Evolutionary conservation across 2,797 vertebrate species (phyloP), one percentile per base, ranked within the genome.

Genomic region (Urocyon cinereoargenteus): DNA sequence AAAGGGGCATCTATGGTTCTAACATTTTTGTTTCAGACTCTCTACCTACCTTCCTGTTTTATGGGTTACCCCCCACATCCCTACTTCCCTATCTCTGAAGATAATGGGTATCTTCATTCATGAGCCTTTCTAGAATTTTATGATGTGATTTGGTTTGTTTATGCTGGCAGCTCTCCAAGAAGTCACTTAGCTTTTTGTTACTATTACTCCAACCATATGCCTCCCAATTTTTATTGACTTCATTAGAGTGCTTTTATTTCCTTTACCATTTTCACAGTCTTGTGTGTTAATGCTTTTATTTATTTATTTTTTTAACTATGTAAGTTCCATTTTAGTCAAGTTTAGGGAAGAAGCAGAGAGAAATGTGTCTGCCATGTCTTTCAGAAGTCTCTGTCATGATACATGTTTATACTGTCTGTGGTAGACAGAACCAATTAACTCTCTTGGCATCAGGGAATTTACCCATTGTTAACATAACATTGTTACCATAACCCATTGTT

Each of bases 241-340:
- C 77, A 51, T 53, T 79, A 86, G 51, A 88, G 70, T 82, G 51
- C 51, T 97, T 96, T 93, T 90, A 81, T 81, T 72, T 88, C n/a
- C 36, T 96, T 73, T 90, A n/a, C 57, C 36, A 88, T 92, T 95
- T 97, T 91, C 53, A 72, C 82, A 86, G 64, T 93, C 79, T 94
- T 92, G 81, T 88, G 26, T 81, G 51, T 81, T 93, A 79, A 55
- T 70, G 34, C 34, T 57, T 92, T 96, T 55, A 51, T 88, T 61
- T 91, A 62, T 87, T 70, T 88, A 62, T 85, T 49, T 92, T 61
- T 94, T 28, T 49, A 55, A 57, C 7, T 36, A 64, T 91, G 16
- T 49, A n/a, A 84, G 49, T 73, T 36, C 34, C 36, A 85, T 85
- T 90, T 94, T 64, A 72, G 70, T 86, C 28, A 77, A 10, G 36